Percentiles rank a stretch among this genome's conserved stretches.
These are phyloP conservation scores for Paramisgurnus dabryanus DNA, from an alignment of 2,113 vertebrate species.

Conservation along the genomic window DNA sequence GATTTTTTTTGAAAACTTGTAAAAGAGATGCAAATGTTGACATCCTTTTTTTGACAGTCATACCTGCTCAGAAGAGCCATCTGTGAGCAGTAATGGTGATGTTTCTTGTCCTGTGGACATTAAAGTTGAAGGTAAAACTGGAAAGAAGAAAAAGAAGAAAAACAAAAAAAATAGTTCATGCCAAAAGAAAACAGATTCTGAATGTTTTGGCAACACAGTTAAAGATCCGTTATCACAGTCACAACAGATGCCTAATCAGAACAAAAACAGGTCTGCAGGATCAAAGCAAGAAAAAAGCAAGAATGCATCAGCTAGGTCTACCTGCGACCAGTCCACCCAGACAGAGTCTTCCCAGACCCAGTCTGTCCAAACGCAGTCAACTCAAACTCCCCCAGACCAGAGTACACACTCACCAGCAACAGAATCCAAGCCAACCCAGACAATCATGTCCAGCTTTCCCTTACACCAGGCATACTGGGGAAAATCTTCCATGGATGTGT, in stretches of 20 bases:
- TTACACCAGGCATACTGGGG: constrained; percentile 41
- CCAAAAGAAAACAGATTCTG: neutral
- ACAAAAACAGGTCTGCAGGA: neutral
- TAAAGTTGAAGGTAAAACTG: neutral
- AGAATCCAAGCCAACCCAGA: constrained; percentile 49
- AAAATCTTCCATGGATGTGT: neutral
- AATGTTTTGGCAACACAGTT: neutral
- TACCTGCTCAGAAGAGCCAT: constrained; percentile 5
- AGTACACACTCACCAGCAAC: neutral
- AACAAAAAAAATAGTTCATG: neutral
- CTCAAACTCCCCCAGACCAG: constrained; percentile 23
- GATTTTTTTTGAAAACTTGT: no score
- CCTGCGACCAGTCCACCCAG: constrained; percentile 42
- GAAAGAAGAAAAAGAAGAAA: constrained; percentile 43
- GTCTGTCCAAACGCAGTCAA: constrained; percentile 23
- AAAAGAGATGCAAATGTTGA: neutral
- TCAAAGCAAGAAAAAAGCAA: neutral
- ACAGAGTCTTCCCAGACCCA: neutral
- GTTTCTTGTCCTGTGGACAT: neutral
- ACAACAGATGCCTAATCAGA: neutral
- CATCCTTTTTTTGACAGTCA: neutral
- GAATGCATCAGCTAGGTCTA: neutral
- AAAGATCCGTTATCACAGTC: neutral
- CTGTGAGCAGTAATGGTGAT: constrained; percentile 26
- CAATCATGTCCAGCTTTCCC: neutral